Evolutionary conservation across 2,797 vertebrate species (phyloP), one percentile per base, ranked within the genome.

Genomic region (Typhlichthys subterraneus): DNA sequence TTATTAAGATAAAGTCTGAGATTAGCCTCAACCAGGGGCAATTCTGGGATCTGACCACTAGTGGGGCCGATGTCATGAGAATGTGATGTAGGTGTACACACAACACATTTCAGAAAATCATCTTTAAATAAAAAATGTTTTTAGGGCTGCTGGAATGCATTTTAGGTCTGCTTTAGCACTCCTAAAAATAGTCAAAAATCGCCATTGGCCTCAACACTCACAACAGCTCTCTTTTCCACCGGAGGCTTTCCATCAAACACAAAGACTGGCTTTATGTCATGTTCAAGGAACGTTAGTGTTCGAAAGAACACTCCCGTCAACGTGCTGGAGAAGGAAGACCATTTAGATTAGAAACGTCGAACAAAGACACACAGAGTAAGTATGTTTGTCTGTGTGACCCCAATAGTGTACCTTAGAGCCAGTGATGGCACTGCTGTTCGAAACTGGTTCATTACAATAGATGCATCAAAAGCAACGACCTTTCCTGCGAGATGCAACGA

Each of bases 161-260:
- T 23, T 23, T 23, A 23, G 3, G 23, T 23, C 0, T 23, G 3
- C 23, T 23, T 23, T 3, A 23, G 23, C 23, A 23, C 23, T 23
- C 23, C 23, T 23, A 3, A 23, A 23, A 23, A 23, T 23, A 23
- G 23, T 23, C 23, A 3, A 23, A 23, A 23, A 23, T 23, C 23
- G 23, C 23, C 23, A 23, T 3, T 23, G 23, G 23, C 23, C 23
- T 23, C 11, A 38, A 63, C 33, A 83, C 93, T 90, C 59, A 95
- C 94, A 81, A 86, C 87, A 23, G 82, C 59, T 54, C n/a, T 77
- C 70, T 95, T 95, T 66, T 93, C 86, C 23, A 17, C 47, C 0
- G 94, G 94, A 19, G 94, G 94, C 12, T 52, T 83, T 52, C 94
- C 94, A 2, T 95, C 94, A 59, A 95, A 92, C 42, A 95, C 92